A percentile compares a stretch with the other conserved stretches of the same genome.
These are phyloP conservation scores for Tipula unca DNA, from an alignment of 2,888 invertebrate genomes.

Conservation along the genomic window DNA sequence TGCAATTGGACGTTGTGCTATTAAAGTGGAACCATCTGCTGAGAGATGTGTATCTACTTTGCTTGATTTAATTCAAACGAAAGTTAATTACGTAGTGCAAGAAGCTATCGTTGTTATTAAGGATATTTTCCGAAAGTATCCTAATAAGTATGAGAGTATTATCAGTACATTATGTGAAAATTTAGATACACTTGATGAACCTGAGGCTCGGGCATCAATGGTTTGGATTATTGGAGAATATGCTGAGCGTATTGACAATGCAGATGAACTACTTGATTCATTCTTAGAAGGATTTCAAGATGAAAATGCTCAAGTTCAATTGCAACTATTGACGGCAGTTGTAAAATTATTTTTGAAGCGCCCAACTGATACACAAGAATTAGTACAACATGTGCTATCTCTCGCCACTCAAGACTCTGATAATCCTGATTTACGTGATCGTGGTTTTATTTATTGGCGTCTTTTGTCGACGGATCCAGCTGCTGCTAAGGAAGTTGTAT, in stretches of 20 bases:
- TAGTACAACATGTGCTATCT: slow-evolving; percentile 92
- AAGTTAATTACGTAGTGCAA: slow-evolving; percentile 99
- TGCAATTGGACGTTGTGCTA: slow-evolving; percentile 97
- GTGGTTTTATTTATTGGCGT: slow-evolving; percentile 99
- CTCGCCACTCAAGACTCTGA: slow-evolving; percentile 88
- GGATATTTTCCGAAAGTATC: slow-evolving; percentile 94
- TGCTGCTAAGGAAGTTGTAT: slow-evolving; percentile 97
- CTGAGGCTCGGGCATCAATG: slow-evolving; percentile 98
- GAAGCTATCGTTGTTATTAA: slow-evolving; percentile 99
- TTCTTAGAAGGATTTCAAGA: slow-evolving; percentile 97
- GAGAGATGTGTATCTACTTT: slow-evolving; percentile 97
- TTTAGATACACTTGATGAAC: slow-evolving; percentile 95
- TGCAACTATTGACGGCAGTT: slow-evolving; percentile 94
- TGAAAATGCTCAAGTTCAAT: slow-evolving; percentile 93
- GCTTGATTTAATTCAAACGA: slow-evolving; percentile 96
- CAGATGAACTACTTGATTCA: slow-evolving; percentile 94
- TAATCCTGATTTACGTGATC: slow-evolving; percentile 95
- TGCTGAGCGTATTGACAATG: slow-evolving; percentile 98
- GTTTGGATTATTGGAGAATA: slow-evolving; percentile 93
- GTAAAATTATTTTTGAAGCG: slow-evolving; percentile 97
- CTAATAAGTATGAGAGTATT: slow-evolving; percentile 99
- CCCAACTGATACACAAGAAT: slow-evolving; percentile 95
- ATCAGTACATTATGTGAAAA: slow-evolving; percentile 99
- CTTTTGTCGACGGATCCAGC: slow-evolving; percentile 97
- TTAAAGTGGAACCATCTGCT: slow-evolving; percentile 96